These are phyloP conservation scores for Poecilia picta DNA, from an alignment of 2,797 vertebrate species.

Conservation along the genomic window DNA sequence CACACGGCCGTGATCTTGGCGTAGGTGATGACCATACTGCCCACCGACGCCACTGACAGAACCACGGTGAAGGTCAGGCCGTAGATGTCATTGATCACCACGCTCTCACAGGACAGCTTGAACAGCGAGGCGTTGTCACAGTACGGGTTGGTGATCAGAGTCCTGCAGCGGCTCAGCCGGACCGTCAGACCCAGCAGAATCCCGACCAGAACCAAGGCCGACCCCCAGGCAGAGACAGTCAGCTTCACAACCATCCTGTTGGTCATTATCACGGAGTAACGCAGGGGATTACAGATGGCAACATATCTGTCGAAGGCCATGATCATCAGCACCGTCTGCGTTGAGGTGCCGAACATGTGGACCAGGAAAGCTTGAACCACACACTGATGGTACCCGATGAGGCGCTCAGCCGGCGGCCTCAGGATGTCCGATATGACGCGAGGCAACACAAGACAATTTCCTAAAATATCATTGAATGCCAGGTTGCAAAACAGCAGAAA, in stretches of 20 bases:
- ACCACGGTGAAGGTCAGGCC: constrained; percentile 9
- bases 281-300: constrained; percentile 13
- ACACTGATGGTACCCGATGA: constrained; percentile 80
- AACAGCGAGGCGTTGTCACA: constrained; percentile 4
- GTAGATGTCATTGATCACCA: constrained; percentile 1
- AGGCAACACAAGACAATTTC: constrained; percentile 69
- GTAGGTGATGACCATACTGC: constrained; percentile 51
- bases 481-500: constrained; percentile 84
- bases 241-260: not conserved
- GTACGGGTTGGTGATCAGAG: not conserved
- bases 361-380: constrained; percentile 77
- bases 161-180: constrained; percentile 8
- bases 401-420: constrained; percentile 67
- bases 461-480: constrained; percentile 73
- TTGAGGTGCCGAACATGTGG: not conserved
- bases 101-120: constrained; percentile 14
- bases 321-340: not conserved
- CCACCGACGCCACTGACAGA: constrained; percentile 42
- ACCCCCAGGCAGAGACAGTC: not conserved
- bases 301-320: constrained; percentile 18
- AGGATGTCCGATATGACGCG: constrained; percentile 78
- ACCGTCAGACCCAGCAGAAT: constrained; percentile 13
- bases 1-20: constrained; percentile 47
- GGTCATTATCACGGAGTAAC: not conserved
- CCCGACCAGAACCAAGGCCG: constrained; percentile 2